phyloP scores from a whole-genome alignment of 2,797 vertebrate species.

The Etheostoma perlongum region DNA sequence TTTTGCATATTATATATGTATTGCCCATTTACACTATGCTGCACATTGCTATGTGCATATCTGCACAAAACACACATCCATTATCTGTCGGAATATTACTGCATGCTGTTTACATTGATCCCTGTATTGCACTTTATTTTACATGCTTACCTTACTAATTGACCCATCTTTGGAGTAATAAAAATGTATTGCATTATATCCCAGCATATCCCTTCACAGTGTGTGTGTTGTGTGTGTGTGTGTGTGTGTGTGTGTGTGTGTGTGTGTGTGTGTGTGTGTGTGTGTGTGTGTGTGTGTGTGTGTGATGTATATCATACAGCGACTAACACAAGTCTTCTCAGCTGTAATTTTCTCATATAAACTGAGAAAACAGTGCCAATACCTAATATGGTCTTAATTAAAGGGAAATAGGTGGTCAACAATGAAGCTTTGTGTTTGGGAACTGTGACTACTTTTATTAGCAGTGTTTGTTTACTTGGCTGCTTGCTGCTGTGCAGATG shows the following conservation, averaged over 20 bases:
- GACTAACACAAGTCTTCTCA: slow-evolving; percentile 19
- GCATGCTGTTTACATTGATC: slow-evolving; percentile 11
- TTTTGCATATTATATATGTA: slow-evolving; percentile 18
- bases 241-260: not conserved
- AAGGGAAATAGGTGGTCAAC: slow-evolving; percentile 48
- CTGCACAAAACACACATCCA: not conserved
- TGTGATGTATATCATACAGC: slow-evolving; percentile 1
- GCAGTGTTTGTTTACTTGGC: slow-evolving; percentile 68
- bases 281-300: too few relatives aligned
- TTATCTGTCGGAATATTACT: slow-evolving; percentile 1
- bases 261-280: too few relatives aligned
- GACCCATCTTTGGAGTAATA: slow-evolving; percentile 1
- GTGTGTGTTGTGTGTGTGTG: too few relatives aligned
- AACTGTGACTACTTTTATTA: slow-evolving; percentile 62
- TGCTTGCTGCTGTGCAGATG: slow-evolving; percentile 73
- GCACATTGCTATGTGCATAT: not conserved
- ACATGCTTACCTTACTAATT: not conserved
- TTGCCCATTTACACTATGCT: not conserved
- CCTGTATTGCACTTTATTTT: slow-evolving; percentile 5
- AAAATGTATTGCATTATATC: slow-evolving; percentile 12
- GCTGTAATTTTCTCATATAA: slow-evolving; percentile 27
- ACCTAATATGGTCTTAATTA: slow-evolving; percentile 56
- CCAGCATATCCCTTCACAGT: slow-evolving; percentile 9
- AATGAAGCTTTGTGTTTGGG: slow-evolving; percentile 57
- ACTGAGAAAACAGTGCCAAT: slow-evolving; percentile 34